These are phyloP conservation scores for Diorhabda sublineata DNA, from an alignment of 1,140 invertebrate genomes.

Conservation along the genomic window DNA sequence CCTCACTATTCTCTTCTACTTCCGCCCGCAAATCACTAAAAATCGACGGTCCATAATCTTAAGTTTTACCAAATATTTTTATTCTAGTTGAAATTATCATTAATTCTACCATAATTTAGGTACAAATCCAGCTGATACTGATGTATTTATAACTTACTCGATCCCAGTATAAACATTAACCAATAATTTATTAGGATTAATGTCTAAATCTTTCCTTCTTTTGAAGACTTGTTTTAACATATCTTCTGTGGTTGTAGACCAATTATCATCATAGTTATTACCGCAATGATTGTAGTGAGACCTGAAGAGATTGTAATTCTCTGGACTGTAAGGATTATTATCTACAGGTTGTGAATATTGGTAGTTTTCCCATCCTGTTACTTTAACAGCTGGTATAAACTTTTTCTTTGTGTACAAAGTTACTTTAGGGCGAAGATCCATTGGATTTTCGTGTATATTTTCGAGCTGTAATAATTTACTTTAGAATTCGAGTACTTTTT, in stretches of 20 bases:
- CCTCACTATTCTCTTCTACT: no score
- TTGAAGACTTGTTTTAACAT: constrained; percentile 47
- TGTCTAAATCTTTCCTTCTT: constrained; percentile 14
- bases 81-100: no score
- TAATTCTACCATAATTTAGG: no score
- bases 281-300: constrained; percentile 50
- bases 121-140: no score
- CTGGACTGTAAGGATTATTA: constrained; percentile 49
- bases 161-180: constrained; percentile 29
- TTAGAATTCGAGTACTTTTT: no score
- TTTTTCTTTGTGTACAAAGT: constrained; percentile 49
- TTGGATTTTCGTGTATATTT: neutral
- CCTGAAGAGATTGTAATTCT: constrained; percentile 46
- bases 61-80: no score
- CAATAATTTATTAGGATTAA: constrained; percentile 24
- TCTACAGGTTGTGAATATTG: constrained; percentile 47
- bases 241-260: constrained; percentile 45
- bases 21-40: no score
- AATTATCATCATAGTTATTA: constrained; percentile 40
- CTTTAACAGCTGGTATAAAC: constrained; percentile 48
- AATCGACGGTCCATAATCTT: no score
- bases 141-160: neutral
- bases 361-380: constrained; percentile 48
- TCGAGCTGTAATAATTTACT: neutral
- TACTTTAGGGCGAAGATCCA: constrained; percentile 34